Percentiles rank a stretch among this genome's conserved stretches.
Evolutionary conservation across 2,113 vertebrate genomes (phyloP).

Genomic region (Daubentonia madagascariensis): DNA sequence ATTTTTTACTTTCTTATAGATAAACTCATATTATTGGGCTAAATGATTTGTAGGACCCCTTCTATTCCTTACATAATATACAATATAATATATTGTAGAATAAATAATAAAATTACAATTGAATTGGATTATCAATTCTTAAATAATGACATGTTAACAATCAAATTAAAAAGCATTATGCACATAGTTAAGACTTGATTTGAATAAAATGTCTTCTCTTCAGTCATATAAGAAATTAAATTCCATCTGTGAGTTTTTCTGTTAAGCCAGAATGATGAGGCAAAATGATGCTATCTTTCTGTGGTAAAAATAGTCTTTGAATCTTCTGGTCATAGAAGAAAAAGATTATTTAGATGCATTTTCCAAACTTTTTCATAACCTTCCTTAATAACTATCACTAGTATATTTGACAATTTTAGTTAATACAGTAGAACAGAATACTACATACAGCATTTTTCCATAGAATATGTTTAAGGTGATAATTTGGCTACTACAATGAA

Average conservation of each 20-base stretch:
- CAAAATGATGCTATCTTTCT: conserved; percentile 1
- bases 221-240: background rate
- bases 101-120: background rate
- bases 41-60: background rate
- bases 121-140: background rate
- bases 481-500: background rate
- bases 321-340: background rate
- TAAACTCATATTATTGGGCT: background rate
- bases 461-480: background rate
- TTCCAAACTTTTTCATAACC: background rate
- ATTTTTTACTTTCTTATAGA: background rate
- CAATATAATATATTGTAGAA: background rate
- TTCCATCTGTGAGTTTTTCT: background rate
- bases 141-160: background rate
- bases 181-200: background rate
- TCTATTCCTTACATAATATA: background rate
- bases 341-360: background rate
- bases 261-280: background rate
- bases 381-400: background rate
- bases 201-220: conserved; percentile 29
- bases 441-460: background rate
- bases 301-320: background rate
- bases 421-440: background rate
- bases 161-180: background rate
- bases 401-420: background rate